Evolutionary conservation across 2,113 vertebrate genomes (phyloP).

Genomic region (Podocnemis expansa): DNA sequence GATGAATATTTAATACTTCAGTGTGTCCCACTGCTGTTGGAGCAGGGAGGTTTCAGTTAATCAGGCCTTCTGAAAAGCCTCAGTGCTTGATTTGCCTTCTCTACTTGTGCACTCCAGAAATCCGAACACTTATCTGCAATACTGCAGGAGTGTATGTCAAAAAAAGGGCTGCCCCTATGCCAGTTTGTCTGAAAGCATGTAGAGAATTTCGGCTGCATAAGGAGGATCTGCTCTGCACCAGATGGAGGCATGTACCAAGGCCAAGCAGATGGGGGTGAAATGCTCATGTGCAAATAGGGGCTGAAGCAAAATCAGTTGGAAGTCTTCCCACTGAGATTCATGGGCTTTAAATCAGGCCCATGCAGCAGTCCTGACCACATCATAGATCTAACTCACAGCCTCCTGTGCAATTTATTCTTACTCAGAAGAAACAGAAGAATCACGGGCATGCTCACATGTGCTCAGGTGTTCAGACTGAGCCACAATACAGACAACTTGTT

Average conservation of each 20-base stretch:
- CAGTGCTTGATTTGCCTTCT: background rate
- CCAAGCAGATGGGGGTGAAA: background rate
- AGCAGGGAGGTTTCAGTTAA: background rate
- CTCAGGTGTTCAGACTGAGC: background rate
- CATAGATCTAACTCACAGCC: background rate
- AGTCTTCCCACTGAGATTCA: background rate
- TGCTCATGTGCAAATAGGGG: background rate
- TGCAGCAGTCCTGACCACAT: background rate
- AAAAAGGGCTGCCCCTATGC: background rate
- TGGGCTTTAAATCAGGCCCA: background rate
- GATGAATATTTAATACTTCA: background rate
- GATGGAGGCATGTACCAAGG: background rate
- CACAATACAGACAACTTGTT: rapidly evolving
- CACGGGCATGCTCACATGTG: background rate
- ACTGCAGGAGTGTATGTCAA: background rate
- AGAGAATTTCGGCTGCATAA: background rate
- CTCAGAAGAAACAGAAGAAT: background rate
- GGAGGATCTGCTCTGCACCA: background rate
- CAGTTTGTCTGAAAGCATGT: background rate
- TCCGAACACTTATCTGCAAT: background rate
- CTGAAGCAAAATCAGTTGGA: background rate
- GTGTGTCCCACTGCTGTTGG: background rate
- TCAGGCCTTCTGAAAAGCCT: background rate
- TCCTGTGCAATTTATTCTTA: background rate
- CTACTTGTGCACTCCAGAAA: background rate